These are phyloP conservation scores for Nanorana parkeri DNA, from an alignment of 2,113 vertebrate genomes.

Conservation along the genomic window DNA sequence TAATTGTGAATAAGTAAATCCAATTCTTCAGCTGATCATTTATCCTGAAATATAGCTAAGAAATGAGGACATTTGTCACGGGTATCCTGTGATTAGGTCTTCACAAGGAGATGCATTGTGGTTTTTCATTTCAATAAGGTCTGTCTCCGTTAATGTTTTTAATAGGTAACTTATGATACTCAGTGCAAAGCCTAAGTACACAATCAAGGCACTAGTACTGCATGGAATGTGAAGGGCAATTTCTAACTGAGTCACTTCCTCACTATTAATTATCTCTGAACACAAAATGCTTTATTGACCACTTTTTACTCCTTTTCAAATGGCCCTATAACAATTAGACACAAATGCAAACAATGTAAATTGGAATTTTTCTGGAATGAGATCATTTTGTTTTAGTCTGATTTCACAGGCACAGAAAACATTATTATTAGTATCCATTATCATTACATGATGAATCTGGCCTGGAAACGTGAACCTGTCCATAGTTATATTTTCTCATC, in stretches of 20 bases:
- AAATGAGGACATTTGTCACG: neutral
- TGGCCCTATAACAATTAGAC: neutral
- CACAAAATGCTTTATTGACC: constrained; percentile 14
- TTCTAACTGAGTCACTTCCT: constrained; percentile 15
- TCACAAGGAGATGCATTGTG: neutral
- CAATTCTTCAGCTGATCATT: neutral
- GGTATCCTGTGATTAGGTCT: neutral
- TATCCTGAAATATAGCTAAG: no score
- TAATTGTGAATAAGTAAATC: no score
- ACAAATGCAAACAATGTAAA: neutral
- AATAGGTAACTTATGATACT: constrained; percentile 13
- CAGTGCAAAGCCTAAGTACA: neutral
- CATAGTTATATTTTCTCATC: no score
- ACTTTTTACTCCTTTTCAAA: neutral
- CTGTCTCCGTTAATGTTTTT: neutral
- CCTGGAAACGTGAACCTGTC: no score
- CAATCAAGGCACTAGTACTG: neutral
- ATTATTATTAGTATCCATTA: no score
- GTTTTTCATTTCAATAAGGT: neutral
- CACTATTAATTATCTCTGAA: neutral
- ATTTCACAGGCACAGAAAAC: no score
- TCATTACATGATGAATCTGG: no score
- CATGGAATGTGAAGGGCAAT: neutral
- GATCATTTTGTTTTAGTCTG: no score
- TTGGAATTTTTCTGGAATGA: neutral